phyloP scores from a whole-genome alignment of 2,797 vertebrate species.

The Rhinoraja longicauda region DNA sequence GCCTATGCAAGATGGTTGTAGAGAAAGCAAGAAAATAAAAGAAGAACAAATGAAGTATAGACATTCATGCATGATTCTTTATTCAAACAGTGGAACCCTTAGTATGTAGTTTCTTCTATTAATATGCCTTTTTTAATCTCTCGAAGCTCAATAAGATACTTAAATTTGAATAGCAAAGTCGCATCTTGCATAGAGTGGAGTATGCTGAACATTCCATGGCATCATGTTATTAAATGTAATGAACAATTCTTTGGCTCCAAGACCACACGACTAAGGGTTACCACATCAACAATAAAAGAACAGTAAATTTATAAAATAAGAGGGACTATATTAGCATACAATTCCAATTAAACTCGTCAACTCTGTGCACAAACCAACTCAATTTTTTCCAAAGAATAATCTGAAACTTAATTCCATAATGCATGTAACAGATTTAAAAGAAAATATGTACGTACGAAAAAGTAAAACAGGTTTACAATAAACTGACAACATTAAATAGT shows the following conservation, averaged over 20 bases:
- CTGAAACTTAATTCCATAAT: not conserved
- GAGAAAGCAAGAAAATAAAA: conserved; percentile 67
- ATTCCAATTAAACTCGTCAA: not conserved
- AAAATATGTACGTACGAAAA: conserved; percentile 15
- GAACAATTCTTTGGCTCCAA: not conserved
- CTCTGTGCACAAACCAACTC: not conserved
- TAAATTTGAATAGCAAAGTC: not conserved
- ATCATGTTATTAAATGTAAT: not conserved
- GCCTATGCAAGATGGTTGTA: conserved; percentile 74
- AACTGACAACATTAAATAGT: not conserved
- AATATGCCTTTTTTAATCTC: not conserved
- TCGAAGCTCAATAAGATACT: not conserved
- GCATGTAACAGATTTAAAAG: conserved; percentile 3
- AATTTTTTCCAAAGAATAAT: not conserved
- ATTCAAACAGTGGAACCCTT: conserved; percentile 53
- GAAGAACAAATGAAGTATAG: conserved; percentile 64
- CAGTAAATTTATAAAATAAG: conserved; percentile 3
- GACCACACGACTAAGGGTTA: conserved; percentile 8
- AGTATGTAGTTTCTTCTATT: conserved; percentile 29
- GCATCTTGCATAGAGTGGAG: not conserved
- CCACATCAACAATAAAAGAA: conserved; percentile 33
- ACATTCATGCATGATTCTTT: conserved; percentile 53
- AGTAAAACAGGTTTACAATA: not conserved
- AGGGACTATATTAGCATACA: not conserved
- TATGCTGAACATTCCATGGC: not conserved